These are phyloP conservation scores for Drosophila trapezifrons DNA, from an alignment of 1,140 invertebrate species.

Conservation along the genomic window DNA sequence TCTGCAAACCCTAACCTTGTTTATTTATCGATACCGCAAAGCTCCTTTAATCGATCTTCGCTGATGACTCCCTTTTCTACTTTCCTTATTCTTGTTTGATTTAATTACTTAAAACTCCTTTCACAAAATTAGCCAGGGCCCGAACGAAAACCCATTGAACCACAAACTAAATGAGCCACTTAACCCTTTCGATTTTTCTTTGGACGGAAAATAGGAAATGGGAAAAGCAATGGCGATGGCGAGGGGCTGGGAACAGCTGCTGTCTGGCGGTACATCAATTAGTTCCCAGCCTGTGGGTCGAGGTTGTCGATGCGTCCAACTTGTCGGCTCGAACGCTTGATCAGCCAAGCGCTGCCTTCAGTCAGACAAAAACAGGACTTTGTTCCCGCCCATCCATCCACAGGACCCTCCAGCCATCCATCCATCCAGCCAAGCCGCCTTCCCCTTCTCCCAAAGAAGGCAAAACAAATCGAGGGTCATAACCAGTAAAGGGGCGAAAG, in stretches of 20 bases:
- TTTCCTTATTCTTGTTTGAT: slow-evolving; percentile 12
- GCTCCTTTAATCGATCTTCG: slow-evolving; percentile 14
- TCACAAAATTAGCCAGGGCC: slow-evolving; percentile 55
- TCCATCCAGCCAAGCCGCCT: slow-evolving; percentile 4
- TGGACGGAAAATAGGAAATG: slow-evolving; percentile 4
- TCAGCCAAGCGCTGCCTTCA: slow-evolving; percentile 50
- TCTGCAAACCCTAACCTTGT: neutral
- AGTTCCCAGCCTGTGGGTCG: slow-evolving; percentile 33
- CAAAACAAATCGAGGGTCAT: slow-evolving; percentile 58
- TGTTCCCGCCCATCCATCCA: slow-evolving; percentile 13
- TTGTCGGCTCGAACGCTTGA: slow-evolving; percentile 61
- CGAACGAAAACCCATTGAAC: slow-evolving; percentile 59
- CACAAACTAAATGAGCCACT: slow-evolving; percentile 68
- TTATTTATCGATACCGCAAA: neutral
- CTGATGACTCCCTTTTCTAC: slow-evolving; percentile 5
- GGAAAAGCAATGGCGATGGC: neutral
- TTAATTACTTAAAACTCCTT: slow-evolving; percentile 43
- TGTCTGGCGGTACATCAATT: slow-evolving; percentile 63
- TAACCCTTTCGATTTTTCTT: slow-evolving; percentile 59
- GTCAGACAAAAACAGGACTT: slow-evolving; percentile 34
- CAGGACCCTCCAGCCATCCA: neutral
- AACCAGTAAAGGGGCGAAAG: slow-evolving; percentile 52
- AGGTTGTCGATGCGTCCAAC: slow-evolving; percentile 69
- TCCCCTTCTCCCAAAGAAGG: neutral
- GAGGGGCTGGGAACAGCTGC: slow-evolving; percentile 29